Evolutionary conservation across 2,113 vertebrate species (phyloP), one percentile per base, ranked within the genome.

Genomic region (Taurulus bubalis): DNA sequence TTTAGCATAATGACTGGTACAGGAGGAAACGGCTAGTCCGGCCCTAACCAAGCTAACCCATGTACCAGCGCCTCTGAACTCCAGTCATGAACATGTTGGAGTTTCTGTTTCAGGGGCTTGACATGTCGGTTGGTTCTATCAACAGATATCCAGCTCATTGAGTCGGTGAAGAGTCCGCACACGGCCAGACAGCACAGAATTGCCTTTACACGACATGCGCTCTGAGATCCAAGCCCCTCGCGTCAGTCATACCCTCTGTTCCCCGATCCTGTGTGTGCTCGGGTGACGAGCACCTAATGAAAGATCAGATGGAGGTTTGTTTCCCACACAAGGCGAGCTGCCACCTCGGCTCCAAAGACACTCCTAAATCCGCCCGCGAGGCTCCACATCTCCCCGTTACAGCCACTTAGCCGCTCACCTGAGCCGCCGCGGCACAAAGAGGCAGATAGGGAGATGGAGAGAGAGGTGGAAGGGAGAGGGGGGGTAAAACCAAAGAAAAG

Each of bases 201-300:
- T 71, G 67, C 51, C 49, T 63, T 49, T 64, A 62, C 38, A 58
- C 62, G 8, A 66, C 68, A 84, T 79, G 77, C 69, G 84, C 49
- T 40, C 45, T 1, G 40, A 66, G 65, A 86, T 85, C 69, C 80
- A 83, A 89, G 77, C 69, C 1, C 26, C 26, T 79, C 58, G 66
- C 70, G 80, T 71, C 77, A 69, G 34, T 80, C 49, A 8, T 38
- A 73, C 26, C 75, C n/a, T 79, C 22, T 75, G 20, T 84, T 72
- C 84, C 26, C 40, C 67, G 34, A 1, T 0, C 9, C 65, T 34
- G 2, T 9, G 34, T 55, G 56, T 72, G 78, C 65, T 62, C 49
- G 69, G 77, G 70, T 74, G 76, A 79, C 55, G 59, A 90, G 76
- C 77, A 78, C 65, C 77, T 88, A 85, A 90, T 92, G 87, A 90